phyloP scores from a whole-genome alignment of 2,888 invertebrate genomes.

The Tenthredo livida region DNA sequence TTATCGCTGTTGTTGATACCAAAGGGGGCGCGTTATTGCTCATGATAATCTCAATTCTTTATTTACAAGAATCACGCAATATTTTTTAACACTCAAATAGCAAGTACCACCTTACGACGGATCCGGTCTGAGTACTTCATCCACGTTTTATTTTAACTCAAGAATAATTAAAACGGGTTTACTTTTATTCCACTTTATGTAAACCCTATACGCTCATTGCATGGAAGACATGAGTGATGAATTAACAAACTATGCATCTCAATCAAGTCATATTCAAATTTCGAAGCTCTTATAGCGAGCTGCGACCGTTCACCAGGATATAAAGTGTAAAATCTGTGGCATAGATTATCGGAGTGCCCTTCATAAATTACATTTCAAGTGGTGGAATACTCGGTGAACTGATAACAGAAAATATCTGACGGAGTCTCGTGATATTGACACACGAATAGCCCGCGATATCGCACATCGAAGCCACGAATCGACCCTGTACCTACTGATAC shows the following conservation, averaged over 20 bases:
- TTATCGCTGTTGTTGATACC: not conserved
- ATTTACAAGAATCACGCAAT: not conserved
- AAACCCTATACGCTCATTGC: not conserved
- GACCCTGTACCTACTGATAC: not conserved
- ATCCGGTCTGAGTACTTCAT: not conserved
- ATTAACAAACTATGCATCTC: not conserved
- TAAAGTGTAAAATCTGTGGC: conserved; percentile 5
- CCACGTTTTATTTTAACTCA: not conserved
- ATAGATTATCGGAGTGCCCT: not conserved
- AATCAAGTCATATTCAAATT: no score
- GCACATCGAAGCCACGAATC: conserved; percentile 9
- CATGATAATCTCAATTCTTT: not conserved
- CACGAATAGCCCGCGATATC: conserved; percentile 17
- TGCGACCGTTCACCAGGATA: not conserved
- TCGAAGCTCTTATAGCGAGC: not conserved
- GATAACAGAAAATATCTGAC: conserved; percentile 42
- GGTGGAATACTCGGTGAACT: not conserved
- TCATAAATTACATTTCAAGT: conserved; percentile 22
- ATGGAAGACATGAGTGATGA: not conserved
- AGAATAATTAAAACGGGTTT: not conserved
- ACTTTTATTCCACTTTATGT: not conserved
- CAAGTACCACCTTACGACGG: not conserved
- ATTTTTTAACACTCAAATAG: not conserved
- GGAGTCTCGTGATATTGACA: conserved; percentile 8
- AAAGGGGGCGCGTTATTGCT: conserved; percentile 9